Percentiles rank a stretch among this genome's conserved stretches.
Conservation (phyloP, 2,888 invertebrate genomes). For the Tridacna crocea region DNA sequence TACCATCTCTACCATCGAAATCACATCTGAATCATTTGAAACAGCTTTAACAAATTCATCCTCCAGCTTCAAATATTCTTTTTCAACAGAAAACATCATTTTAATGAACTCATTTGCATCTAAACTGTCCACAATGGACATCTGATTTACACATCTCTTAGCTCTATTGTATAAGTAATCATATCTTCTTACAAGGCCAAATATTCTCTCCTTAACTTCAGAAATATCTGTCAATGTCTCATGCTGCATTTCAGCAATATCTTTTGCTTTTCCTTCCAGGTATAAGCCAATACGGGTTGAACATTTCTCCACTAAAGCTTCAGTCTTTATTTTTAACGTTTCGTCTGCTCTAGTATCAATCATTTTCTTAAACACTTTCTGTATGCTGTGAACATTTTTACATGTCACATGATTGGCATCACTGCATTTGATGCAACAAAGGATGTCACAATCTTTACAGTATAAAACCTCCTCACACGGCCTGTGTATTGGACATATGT, state of each 20-base stretch:
- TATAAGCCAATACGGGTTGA: background rate
- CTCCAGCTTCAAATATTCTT: background rate
- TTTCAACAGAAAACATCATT: background rate
- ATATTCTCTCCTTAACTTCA: background rate
- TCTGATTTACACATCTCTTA: background rate
- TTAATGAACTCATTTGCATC: background rate
- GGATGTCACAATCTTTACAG: background rate
- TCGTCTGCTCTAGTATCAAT: background rate
- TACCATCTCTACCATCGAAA: background rate
- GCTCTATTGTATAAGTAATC: constrained; percentile 7
- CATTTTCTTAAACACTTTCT: background rate
- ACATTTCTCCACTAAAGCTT: background rate
- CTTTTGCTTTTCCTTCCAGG: background rate
- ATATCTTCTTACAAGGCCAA: background rate
- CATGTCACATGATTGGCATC: constrained; percentile 6
- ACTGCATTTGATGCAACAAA: constrained; percentile 21
- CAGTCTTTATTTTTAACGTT: background rate
- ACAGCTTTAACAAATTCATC: background rate
- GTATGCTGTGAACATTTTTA: constrained; percentile 7
- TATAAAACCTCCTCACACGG: constrained; percentile 16
- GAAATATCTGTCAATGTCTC: background rate
- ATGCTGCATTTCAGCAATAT: background rate
- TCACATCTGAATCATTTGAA: background rate
- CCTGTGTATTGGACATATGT: constrained; percentile 10
- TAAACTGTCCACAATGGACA: background rate